Base-by-base conservation (phyloP, 23 tunicate genomes). In the Phallusia fumigata region DNA sequence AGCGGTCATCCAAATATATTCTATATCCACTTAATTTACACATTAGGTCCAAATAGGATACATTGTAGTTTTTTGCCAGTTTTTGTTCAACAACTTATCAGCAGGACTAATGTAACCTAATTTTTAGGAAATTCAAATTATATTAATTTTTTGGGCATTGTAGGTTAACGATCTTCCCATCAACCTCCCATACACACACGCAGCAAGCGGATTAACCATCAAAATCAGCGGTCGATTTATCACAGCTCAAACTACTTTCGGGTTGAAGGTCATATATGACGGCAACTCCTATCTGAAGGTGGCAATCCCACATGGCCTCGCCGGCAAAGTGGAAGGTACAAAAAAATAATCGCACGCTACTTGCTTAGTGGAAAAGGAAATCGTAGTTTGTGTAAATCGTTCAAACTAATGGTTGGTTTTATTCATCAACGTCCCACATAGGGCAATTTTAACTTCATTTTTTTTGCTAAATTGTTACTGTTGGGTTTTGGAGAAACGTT, bases 191-290 rank as follows among this genome's bases (percentile, higher is more conserved):
- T 92, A 76, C 85, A 40, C 73, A 19, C 47, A 52, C 33, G n/a
- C 83, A 28, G 65, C 80, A 19, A 30, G 73, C 64, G 86, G 85
- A 30, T 30, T 86, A 52, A 65, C 72, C 21, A 84, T 92, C 18
- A 24, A 80, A 58, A 36, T 19, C 35, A 65, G 75, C 40, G 97
- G 97, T 0, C 85, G 97, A 30, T 92, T 92, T 79, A 88, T 80
- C 18, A 53, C 74, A 35, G 45, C 84, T 32, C 33, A 50, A 0
- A 80, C 86, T 31, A 31, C 88, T 33, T 83, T 36, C 45, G 81
- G 65, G 53, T 33, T 92, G 36, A 81, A 79, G 75, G 82, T 92
- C 21, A 65, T 47, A 6, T 87, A 74, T 31, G 91, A 92, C 53
- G 91, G 91, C 40, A 82, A 76, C 44, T 35, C 73, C 11, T 87